These are phyloP conservation scores for Apus apus DNA, from an alignment of 2,113 vertebrate genomes.

Conservation along the genomic window DNA sequence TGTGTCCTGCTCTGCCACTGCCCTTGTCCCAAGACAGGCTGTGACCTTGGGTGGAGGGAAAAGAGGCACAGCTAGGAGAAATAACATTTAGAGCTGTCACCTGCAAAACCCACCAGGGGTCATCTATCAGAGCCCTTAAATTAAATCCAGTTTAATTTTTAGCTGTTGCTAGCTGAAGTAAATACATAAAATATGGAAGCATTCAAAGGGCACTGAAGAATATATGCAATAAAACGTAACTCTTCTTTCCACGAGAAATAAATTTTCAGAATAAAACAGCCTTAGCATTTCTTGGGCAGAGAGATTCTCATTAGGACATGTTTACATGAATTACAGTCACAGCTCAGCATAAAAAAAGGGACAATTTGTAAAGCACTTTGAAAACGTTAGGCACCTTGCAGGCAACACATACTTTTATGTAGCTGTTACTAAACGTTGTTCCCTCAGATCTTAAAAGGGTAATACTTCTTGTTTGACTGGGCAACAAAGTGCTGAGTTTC, in stretches of 20 bases:
- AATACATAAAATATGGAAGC: conserved; percentile 34
- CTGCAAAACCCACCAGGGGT: neutral
- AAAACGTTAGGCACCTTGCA: conserved; percentile 1
- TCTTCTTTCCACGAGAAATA: neutral
- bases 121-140: neutral
- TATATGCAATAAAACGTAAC: neutral
- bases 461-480: conserved; percentile 19
- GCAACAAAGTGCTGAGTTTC: conserved; percentile 29
- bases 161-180: conserved; percentile 4
- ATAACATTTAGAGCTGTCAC: neutral
- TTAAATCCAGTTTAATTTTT: conserved; percentile 45
- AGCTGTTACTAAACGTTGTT: conserved; percentile 23
- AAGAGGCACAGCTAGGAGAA: neutral
- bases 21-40: neutral
- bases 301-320: conserved; percentile 1
- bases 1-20: neutral
- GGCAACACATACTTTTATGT: neutral
- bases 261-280: neutral
- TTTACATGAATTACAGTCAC: conserved; percentile 19
- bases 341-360: neutral
- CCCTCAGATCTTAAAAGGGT: neutral
- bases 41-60: neutral
- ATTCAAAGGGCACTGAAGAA: conserved; percentile 24
- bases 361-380: neutral
- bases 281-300: neutral